A percentile compares a stretch with the other conserved stretches of the same genome.
Conservation (phyloP, 2,888 invertebrate genomes). For the Amiota communis region DNA sequence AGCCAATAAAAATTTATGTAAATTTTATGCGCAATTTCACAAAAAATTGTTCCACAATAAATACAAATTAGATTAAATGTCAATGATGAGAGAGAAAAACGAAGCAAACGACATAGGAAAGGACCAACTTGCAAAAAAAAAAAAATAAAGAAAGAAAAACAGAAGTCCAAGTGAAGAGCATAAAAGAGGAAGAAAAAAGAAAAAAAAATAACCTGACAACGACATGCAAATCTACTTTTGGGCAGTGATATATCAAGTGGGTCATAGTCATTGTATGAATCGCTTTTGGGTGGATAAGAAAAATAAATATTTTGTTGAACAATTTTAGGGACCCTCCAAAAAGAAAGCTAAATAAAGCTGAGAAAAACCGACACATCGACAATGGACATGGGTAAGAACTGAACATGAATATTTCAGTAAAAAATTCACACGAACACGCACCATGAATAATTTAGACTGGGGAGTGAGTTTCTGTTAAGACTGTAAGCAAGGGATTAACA, state of each 20-base stretch:
- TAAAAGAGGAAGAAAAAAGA: background rate
- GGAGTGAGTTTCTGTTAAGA: background rate
- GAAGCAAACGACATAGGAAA: background rate
- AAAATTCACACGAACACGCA: conserved; percentile 38
- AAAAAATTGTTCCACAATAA: conserved; percentile 54
- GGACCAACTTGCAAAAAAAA: background rate
- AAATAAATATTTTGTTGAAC: background rate
- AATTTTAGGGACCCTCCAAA: background rate
- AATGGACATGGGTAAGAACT: background rate
- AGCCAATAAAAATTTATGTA: conserved; percentile 57
- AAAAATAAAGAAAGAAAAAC: background rate
- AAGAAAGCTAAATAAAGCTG: background rate
- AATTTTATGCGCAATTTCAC: conserved; percentile 61
- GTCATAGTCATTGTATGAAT: background rate
- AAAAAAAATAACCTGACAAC: background rate
- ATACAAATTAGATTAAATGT: conserved; percentile 63
- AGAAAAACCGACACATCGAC: too few relatives aligned
- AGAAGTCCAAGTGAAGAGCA: background rate
- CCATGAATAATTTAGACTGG: conserved; percentile 61
- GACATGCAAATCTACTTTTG: conserved; percentile 5
- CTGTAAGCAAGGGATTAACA: conserved; percentile 6
- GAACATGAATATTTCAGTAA: conserved; percentile 9
- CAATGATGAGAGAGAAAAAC: conserved; percentile 27
- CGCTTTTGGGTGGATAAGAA: background rate
- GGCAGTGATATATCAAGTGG: conserved; percentile 4